Conservation (phyloP, 2,888 invertebrate genomes). For the Lathronympha strigana region DNA sequence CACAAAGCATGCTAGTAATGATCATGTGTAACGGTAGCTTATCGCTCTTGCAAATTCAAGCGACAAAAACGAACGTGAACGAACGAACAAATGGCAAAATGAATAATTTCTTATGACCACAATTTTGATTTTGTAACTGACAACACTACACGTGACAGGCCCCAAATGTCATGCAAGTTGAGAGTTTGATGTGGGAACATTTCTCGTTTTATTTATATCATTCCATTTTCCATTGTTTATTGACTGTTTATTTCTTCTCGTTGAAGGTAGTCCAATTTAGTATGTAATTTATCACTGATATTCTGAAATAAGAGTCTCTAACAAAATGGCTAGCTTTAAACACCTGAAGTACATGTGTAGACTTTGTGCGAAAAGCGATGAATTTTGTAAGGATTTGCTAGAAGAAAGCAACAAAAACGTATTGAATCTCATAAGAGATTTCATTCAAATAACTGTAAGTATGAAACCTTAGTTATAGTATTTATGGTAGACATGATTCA, state of each 20-base stretch:
- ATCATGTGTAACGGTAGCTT: too few species aligned
- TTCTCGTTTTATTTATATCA: slow-evolving; percentile 22
- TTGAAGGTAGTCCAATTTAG: background rate
- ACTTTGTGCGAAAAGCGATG: slow-evolving; percentile 72
- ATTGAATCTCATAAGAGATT: slow-evolving; percentile 70
- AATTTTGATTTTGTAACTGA: background rate
- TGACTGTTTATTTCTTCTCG: background rate
- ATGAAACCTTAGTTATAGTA: slow-evolving; percentile 3
- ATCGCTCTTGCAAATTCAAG: too few species aligned
- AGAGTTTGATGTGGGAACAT: slow-evolving; percentile 14
- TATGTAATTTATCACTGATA: background rate
- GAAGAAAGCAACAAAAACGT: slow-evolving; percentile 69
- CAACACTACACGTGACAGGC: slow-evolving; percentile 14
- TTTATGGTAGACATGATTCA: background rate
- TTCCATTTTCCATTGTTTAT: background rate
- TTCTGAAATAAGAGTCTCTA: background rate
- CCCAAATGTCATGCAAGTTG: slow-evolving; percentile 33
- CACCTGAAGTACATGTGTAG: slow-evolving; percentile 72
- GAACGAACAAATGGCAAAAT: too few species aligned
- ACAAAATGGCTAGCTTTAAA: slow-evolving; percentile 49
- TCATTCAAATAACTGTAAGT: slow-evolving; percentile 71
- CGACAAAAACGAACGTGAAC: too few species aligned
- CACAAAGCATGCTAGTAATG: too few species aligned
- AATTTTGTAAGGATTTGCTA: slow-evolving; percentile 71
- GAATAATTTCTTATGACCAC: background rate